These are phyloP conservation scores for Amiota minor DNA, from an alignment of 2,888 invertebrate genomes.

Conservation along the genomic window DNA sequence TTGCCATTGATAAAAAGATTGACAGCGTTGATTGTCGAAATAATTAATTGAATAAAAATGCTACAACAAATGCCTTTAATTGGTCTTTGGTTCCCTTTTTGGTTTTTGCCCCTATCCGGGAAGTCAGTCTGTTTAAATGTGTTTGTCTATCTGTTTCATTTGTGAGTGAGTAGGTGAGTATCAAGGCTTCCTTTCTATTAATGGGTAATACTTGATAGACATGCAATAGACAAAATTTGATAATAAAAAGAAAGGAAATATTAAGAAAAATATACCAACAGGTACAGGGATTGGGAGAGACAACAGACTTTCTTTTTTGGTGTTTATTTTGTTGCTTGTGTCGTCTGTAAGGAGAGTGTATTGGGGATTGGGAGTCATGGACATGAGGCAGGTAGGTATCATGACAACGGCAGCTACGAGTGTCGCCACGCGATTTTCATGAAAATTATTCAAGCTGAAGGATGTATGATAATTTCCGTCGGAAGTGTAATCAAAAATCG, in stretches of 20 bases:
- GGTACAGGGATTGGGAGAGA: not conserved
- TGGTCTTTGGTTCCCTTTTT: slow-evolving; percentile 54
- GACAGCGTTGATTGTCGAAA: slow-evolving; percentile 68
- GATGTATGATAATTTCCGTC: slow-evolving; percentile 74
- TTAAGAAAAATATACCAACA: not conserved
- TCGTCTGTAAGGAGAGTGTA: not conserved
- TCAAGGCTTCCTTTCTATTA: not conserved
- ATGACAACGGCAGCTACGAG: slow-evolving; percentile 34
- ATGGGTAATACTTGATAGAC: slow-evolving; percentile 22
- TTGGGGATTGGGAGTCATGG: not conserved
- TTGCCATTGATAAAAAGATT: slow-evolving; percentile 59
- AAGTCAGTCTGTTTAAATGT: not conserved
- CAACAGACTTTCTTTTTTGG: slow-evolving; percentile 35
- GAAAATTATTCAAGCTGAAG: slow-evolving; percentile 74
- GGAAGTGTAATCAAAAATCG: slow-evolving; percentile 75
- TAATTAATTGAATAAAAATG: slow-evolving; percentile 69
- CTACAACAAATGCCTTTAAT: slow-evolving; percentile 66
- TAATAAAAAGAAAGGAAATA: not conserved
- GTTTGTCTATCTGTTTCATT: not conserved
- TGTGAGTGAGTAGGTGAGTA: not conserved
- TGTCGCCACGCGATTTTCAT: slow-evolving; percentile 62
- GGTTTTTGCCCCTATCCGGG: slow-evolving; percentile 1
- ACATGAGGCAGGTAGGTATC: slow-evolving; percentile 22
- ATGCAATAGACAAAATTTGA: slow-evolving; percentile 11
- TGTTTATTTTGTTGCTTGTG: not conserved